Conservation (phyloP, 1,140 invertebrate species). For the Cydia pomonella region DNA sequence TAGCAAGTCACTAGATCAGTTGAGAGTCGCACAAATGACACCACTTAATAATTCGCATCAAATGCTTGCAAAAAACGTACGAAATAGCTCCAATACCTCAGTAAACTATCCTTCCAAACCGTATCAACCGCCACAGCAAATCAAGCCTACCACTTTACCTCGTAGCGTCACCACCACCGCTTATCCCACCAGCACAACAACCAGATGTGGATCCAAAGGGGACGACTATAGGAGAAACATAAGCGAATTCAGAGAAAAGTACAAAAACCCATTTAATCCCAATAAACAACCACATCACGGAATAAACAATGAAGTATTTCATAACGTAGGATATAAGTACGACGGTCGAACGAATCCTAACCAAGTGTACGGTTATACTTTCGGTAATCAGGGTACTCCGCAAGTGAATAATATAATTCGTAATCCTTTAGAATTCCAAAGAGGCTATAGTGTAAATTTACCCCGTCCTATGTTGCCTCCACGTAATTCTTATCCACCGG, state of each 20-base stretch:
- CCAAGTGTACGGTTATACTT: constrained; percentile 76
- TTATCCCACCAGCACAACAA: constrained; percentile 72
- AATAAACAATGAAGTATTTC: constrained; percentile 73
- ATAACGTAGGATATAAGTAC: constrained; percentile 73
- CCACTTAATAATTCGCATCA: constrained; percentile 62
- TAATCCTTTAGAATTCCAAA: constrained; percentile 81
- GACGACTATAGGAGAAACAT: constrained; percentile 81
- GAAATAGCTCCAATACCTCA: constrained; percentile 68
- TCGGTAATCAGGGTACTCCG: constrained; percentile 78
- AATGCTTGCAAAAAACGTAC: constrained; percentile 60
- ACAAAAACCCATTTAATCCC: constrained; percentile 78
- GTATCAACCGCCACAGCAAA: constrained; percentile 60
- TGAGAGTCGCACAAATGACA: constrained; percentile 80
- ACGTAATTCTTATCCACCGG: constrained; percentile 82
- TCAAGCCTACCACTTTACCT: constrained; percentile 76
- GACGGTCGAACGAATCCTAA: constrained; percentile 69
- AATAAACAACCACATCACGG: constrained; percentile 56
- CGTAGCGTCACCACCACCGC: constrained; percentile 74
- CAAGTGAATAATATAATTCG: constrained; percentile 76
- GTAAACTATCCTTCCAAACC: constrained; percentile 66
- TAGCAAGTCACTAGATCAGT: constrained; percentile 90
- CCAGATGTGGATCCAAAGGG: constrained; percentile 70
- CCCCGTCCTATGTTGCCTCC: constrained; percentile 81
- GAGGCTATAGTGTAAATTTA: constrained; percentile 79
- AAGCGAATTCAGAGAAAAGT: constrained; percentile 82